Evolutionary conservation across 2,113 vertebrate species (phyloP).

Genomic region (Choloepus hoffmanni): DNA sequence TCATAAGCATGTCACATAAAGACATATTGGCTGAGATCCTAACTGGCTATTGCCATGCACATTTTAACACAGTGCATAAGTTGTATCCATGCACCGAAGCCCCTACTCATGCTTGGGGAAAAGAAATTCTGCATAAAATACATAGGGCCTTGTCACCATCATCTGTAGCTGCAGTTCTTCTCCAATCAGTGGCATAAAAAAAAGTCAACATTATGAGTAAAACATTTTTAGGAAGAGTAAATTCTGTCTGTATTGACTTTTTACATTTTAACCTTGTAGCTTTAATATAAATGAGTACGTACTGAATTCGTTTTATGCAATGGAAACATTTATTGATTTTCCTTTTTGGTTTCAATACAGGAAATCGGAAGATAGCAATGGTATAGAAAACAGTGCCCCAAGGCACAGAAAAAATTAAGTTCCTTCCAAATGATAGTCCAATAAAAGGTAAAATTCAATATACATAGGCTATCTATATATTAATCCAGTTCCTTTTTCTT

Average conservation of each 20-base stretch:
- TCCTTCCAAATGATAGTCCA: conserved; percentile 2
- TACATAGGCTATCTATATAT: background rate
- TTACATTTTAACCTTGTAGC: background rate
- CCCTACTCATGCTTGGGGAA: background rate
- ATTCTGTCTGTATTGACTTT: background rate
- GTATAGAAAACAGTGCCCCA: conserved; percentile 69
- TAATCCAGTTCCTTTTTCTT: background rate
- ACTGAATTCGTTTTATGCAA: background rate
- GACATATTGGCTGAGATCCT: background rate
- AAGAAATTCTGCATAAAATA: background rate
- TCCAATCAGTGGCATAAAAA: background rate
- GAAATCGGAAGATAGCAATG: conserved; percentile 83
- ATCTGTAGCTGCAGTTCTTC: background rate
- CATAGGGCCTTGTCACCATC: background rate
- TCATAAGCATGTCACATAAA: background rate
- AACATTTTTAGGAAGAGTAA: background rate
- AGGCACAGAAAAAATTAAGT: conserved; percentile 82
- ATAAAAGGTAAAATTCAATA: conserved; percentile 41
- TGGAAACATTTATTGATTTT: background rate
- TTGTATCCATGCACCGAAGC: background rate
- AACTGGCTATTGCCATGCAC: background rate
- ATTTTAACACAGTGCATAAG: background rate
- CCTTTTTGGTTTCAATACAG: conserved; percentile 74
- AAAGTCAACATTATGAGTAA: background rate
- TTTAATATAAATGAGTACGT: background rate